Conservation (phyloP, 2,888 invertebrate genomes). For the Lasioglossum vierecki region DNA sequence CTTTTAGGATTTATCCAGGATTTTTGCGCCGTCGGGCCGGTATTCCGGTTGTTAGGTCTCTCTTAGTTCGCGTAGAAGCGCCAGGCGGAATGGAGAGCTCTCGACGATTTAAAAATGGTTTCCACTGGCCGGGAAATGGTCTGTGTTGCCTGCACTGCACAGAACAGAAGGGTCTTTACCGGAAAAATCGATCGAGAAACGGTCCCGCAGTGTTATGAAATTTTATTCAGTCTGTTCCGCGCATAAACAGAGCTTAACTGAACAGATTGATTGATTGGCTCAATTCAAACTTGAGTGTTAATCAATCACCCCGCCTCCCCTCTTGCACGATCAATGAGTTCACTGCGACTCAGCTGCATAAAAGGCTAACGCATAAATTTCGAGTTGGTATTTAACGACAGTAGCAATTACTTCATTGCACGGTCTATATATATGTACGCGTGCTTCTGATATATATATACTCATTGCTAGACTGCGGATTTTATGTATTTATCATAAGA, state of each 20-base stretch:
- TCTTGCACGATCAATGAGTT: background rate
- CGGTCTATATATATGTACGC: background rate
- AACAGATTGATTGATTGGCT: background rate
- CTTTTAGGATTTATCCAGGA: constrained; percentile 49
- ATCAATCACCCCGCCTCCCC: background rate
- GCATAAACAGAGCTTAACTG: background rate
- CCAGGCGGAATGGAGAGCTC: constrained; percentile 58
- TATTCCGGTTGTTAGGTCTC: constrained; percentile 47
- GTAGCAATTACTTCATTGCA: background rate
- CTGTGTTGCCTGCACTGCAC: constrained; percentile 7
- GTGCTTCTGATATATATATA: background rate
- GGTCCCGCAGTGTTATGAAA: background rate
- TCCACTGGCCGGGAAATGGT: constrained; percentile 45
- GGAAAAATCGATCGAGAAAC: constrained; percentile 26
- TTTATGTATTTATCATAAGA: no score
- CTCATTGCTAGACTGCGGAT: no score
- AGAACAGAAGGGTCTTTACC: constrained; percentile 23
- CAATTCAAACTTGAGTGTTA: background rate
- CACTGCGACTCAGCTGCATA: background rate
- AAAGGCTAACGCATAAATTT: background rate
- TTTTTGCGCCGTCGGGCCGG: constrained; percentile 21
- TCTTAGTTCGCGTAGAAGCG: constrained; percentile 44
- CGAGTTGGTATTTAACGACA: background rate
- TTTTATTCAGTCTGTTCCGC: background rate
- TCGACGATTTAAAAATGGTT: constrained; percentile 66